Evolutionary conservation across 2,888 invertebrate genomes (phyloP), one percentile per base, ranked within the genome.

Genomic region (Oeneis ivallda): DNA sequence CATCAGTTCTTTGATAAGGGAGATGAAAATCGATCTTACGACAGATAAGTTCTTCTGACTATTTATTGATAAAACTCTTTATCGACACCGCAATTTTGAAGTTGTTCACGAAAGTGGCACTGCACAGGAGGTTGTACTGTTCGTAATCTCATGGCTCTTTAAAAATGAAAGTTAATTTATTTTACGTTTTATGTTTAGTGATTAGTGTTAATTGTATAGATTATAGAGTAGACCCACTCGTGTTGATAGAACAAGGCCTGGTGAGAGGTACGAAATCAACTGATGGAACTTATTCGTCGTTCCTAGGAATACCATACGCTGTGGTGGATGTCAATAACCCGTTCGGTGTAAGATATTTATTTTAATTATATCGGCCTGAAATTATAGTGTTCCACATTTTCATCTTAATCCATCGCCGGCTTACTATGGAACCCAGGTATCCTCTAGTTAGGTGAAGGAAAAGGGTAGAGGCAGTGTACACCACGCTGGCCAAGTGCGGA

Each of bases 231-330:
- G 91, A 92, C 70, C 91, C 91, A 0, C 74, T 92, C 41, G 91
- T 92, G 11, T 71, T 87, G 4, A 79, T 86, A 43, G 76, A 79
- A 8, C 91, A 92, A 75, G 92, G 91, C 1, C 68, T 92, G 34
- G 83, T 92, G 26, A 82, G 84, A 70, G 92, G 92, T 11, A 79
- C 81, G 45, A 87, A 76, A 64, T 82, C 89, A 0, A 74, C 72
- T 4, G 85, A 90, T 73, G 88, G 88, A 15, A 83, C 83, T 43
- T 92, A 89, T 58, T 87, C 91, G 0, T 74, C 77, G 53, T 92
- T 92, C 70, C 72, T 89, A 56, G 92, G 92, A 56, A 82, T 92
- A 63, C 92, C 92, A 6, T 92, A 91, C 68, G 92, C 89, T 19
- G 71, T 76, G 69, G 83, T 92, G 13, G 83, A 90, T 70, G 66